Base-by-base conservation (phyloP, 2,888 invertebrate species). In the Drosophila antonietae region DNA sequence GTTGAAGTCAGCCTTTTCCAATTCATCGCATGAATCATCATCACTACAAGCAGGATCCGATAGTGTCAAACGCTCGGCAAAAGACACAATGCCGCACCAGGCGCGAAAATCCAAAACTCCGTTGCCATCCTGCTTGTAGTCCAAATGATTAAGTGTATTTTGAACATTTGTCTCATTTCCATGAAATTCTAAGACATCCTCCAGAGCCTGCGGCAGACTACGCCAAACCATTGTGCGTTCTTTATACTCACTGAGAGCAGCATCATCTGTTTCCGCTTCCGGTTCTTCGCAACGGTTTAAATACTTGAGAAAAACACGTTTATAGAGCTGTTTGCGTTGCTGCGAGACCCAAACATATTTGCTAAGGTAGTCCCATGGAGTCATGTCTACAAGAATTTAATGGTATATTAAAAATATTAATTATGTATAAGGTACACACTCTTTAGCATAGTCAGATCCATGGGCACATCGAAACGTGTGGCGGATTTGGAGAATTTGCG, bases 1-100 rank as follows among this genome's bases (percentile, higher is more conserved):
- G 66, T 94, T 94, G 80, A 96, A 96, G 90, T 96, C 96, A 1
- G 95, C 95, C 44, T 94, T 93, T 90, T 96, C 96, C 82, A 96
- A 94, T 95, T 96, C 96, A 85, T 96, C 95, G 68, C 95, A 95
- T 1, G 96, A 96, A 93, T 97, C 85, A 7, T 83, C 83, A 55
- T 83, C 96, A 2, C 95, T 94, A 41, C 76, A 78, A 0, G 8
- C 94, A 87, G 28, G 94, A 73, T 89, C 83, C 5, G 87, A 80
- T 41, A 91, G 66, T 3, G 91, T 90, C 58, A 92, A 93, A 59
- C 97, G 94, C 91, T 97, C 97, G 74, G 95, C 95, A 61, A 96
- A 93, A 0, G 97, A 96, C 76, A 96, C 96, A 43, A 97, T 92
- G 0, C 97, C 97, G 86, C 96, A 96, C 95, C 97, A 97, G 0